Percentiles rank a stretch among this genome's conserved stretches.
Conservation (phyloP, 2,113 vertebrate genomes). For the Pachypanchax playfairii region DNA sequence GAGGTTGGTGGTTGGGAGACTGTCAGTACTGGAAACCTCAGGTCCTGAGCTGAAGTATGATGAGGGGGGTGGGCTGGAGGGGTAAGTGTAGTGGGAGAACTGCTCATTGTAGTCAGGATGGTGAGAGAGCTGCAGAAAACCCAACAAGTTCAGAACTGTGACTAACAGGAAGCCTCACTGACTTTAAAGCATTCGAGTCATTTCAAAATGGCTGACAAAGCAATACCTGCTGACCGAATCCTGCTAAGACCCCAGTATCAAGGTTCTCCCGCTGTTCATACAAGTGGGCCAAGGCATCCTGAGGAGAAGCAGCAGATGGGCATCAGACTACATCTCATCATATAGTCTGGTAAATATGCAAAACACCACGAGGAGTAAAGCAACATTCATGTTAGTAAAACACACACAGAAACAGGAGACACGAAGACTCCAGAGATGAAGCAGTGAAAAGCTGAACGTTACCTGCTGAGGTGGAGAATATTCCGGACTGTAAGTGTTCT, state of each 20-base stretch:
- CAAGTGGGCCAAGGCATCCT: conserved; percentile 82
- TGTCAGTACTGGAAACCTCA: conserved; percentile 72
- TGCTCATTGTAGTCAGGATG: conserved; percentile 75
- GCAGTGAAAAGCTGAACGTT: background rate
- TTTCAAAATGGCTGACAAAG: background rate
- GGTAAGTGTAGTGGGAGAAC: conserved; percentile 71
- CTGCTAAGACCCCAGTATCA: conserved; percentile 65
- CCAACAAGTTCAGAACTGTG: background rate
- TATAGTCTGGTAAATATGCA: background rate
- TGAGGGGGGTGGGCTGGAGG: conserved; percentile 81
- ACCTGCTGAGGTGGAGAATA: conserved; percentile 74
- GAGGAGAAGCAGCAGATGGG: conserved; percentile 30
- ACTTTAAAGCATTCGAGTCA: background rate
- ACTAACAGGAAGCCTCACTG: background rate
- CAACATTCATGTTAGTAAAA: background rate
- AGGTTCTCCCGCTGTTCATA: conserved; percentile 82
- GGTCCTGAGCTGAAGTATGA: conserved; percentile 85
- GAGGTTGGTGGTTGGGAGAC: conserved; percentile 79
- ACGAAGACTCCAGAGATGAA: background rate
- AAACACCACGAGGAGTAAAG: background rate
- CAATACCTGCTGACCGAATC: conserved; percentile 82
- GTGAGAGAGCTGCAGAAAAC: conserved; percentile 46
- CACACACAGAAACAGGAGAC: no score
- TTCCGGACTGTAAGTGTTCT: conserved; percentile 80
- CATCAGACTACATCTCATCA: conserved; percentile 21